phyloP scores from a whole-genome alignment of 2,888 invertebrate genomes.

The Pterobdella sp. region DNA sequence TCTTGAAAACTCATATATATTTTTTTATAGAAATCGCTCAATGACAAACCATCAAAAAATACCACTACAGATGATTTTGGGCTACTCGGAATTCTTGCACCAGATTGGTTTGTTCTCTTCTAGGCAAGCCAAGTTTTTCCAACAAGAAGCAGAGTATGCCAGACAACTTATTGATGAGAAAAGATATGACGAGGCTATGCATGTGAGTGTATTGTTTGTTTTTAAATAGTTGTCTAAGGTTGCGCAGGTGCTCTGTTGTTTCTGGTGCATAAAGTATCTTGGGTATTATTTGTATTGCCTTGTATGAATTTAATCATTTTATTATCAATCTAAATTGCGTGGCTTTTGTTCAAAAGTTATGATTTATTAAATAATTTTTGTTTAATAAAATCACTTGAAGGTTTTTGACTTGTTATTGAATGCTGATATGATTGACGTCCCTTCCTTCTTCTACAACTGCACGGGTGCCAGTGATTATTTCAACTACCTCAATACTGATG shows the following conservation, averaged over 20 bases:
- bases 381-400: slow-evolving; percentile 2
- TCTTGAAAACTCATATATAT: no score
- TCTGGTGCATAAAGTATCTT: not conserved
- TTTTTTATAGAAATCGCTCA: no score
- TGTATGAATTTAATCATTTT: no score
- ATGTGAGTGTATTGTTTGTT: slow-evolving; percentile 36
- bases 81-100: slow-evolving; percentile 52
- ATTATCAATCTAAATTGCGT: no score
- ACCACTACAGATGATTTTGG: slow-evolving; percentile 44
- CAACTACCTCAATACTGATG: slow-evolving; percentile 44
- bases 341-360: not conserved
- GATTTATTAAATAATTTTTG: not conserved
- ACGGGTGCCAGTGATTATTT: slow-evolving; percentile 46
- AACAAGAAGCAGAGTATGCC: slow-evolving; percentile 39
- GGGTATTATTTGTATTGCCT: not conserved
- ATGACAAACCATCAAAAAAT: no score
- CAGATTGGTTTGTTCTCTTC: slow-evolving; percentile 47
- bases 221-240: not conserved
- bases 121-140: slow-evolving; percentile 43
- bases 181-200: slow-evolving; percentile 42
- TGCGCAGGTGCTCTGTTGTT: not conserved
- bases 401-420: slow-evolving; percentile 43
- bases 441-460: slow-evolving; percentile 46
- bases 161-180: slow-evolving; percentile 53
- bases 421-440: slow-evolving; percentile 43